Conservation (phyloP, 2,888 invertebrate species). For the Calliphora vomitoria region DNA sequence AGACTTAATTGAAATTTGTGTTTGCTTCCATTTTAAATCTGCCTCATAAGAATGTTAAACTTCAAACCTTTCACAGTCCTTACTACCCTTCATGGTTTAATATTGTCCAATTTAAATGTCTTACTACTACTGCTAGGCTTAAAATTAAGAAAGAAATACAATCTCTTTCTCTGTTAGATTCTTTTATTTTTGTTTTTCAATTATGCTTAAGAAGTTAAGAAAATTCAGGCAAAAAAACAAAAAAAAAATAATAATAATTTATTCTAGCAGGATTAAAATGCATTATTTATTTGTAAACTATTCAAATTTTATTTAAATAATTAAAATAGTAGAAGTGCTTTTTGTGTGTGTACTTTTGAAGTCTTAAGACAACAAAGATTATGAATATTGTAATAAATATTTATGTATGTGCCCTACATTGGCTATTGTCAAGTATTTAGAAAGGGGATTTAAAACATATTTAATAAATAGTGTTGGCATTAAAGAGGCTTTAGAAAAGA, state of each 20-base stretch:
- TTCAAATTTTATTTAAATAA: constrained; percentile 29
- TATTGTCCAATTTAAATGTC: not conserved
- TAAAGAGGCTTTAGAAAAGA: no score
- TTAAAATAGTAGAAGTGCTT: constrained; percentile 5
- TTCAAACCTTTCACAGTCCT: not conserved
- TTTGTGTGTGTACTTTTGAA: not conserved
- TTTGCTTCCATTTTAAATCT: no score
- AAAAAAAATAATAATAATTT: constrained; percentile 2
- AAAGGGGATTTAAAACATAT: not conserved
- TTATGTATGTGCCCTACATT: not conserved
- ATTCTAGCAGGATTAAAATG: constrained; percentile 21
- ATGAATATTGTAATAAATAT: not conserved
- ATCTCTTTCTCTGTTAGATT: not conserved
- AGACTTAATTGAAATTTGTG: no score
- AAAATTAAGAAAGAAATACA: not conserved
- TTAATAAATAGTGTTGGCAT: not conserved
- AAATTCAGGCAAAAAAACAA: constrained; percentile 8
- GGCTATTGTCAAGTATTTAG: not conserved
- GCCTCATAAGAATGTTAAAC: no score
- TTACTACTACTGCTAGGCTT: not conserved
- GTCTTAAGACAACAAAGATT: not conserved
- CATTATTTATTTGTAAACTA: constrained; percentile 32
- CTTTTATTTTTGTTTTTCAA: constrained; percentile 3
- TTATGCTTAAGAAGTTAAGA: constrained; percentile 18
- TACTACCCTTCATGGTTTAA: not conserved